phyloP scores from a whole-genome alignment of 2,113 vertebrate species.

The Cyphomyrus plagiostoma region DNA sequence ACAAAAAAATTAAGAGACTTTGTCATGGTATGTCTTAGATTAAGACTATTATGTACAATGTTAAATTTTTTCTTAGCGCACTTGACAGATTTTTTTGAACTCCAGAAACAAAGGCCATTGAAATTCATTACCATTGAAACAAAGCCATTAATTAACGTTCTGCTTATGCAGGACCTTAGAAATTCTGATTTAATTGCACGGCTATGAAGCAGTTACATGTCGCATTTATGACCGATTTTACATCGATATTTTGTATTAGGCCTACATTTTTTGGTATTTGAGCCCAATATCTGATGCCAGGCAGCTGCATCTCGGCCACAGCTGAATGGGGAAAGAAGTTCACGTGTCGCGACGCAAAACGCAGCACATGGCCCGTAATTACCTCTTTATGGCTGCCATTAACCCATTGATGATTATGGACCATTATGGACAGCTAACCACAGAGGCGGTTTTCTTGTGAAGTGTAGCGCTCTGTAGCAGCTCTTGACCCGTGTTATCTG shows the following conservation, averaged over 20 bases:
- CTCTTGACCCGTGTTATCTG: neutral
- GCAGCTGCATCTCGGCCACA: neutral
- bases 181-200: neutral
- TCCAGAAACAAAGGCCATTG: neutral
- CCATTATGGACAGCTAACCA: neutral
- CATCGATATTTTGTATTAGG: neutral
- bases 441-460: neutral
- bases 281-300: constrained; percentile 14
- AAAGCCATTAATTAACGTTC: neutral
- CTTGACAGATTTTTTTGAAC: neutral
- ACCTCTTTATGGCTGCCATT: constrained; percentile 17
- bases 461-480: neutral
- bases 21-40: too few relatives aligned
- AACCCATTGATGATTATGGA: constrained; percentile 16
- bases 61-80: neutral
- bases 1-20: too few relatives aligned
- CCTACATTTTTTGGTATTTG: neutral
- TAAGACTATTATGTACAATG: too few relatives aligned
- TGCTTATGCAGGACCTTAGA: neutral
- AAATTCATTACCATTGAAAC: neutral
- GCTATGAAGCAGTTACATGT: neutral
- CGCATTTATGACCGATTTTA: neutral
- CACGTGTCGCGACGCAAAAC: neutral
- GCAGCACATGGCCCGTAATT: constrained; percentile 17
- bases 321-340: constrained; percentile 23